Base-by-base conservation (phyloP, 2,797 vertebrate species). In the Eulemur mongoz region DNA sequence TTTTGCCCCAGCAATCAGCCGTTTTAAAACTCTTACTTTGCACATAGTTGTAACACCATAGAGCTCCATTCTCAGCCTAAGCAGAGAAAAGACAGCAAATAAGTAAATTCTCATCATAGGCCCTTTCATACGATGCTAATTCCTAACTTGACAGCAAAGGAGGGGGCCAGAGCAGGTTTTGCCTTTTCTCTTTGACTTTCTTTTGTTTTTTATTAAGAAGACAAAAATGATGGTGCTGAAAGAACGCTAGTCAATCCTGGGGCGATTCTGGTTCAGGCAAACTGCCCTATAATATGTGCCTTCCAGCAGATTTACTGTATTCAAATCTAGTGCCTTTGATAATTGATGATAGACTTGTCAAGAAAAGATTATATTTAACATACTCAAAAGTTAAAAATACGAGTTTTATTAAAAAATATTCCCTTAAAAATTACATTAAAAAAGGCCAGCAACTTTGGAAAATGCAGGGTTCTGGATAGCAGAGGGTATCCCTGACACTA, bases 101-200 rank as follows among this genome's bases (percentile, higher is more conserved):
- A 69, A 40, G 57, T 50, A 93, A 79, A 95, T 9, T 14, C 35
- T 80, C 18, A 35, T 61, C 20, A 18, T 3, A 48, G 65, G 48
- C 35, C n/a, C 18, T 93, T 82, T 92, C 9, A 2, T 82, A 59
- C 93, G 38, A 50, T 69, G 50, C n/a, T 70, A 18, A 63, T 95
- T 65, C 50, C 48, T 14, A 88, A 43, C 2, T 91, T 13, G 43
- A 81, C 5, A 40, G 6, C 32, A 94, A 57, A 57, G 78, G 35
- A 73, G 50, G 38, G 30, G 20, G 38, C 12, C 52, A 48, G 23
- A 78, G 32, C 38, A 35, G 25, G 25, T 5, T 86, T 63, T 83
- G 2, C 27, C 52, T 57, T 69, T 38, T 40, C 5, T 50, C 20
- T 17, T 6, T 57, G 8, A 59, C 57, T 59, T 59, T 25, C 57